Evolutionary conservation across 30 jellyfish, hydroid and myxozoan genomes (phyloP), one percentile per base, ranked within the genome.

Genomic region (Phacellophora camtschatica): DNA sequence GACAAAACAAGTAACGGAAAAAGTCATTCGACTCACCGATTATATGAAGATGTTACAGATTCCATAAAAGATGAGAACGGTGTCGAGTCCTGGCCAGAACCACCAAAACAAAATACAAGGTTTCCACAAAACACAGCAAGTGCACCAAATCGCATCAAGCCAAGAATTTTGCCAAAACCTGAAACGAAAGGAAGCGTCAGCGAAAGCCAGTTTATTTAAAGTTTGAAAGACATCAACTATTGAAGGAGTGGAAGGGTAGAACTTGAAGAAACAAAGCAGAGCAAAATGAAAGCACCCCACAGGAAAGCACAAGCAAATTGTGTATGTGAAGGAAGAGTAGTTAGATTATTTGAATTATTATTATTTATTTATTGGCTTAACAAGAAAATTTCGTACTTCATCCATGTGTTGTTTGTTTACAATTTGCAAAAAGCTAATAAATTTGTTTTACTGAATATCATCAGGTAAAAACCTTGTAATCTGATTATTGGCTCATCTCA

Each of bases 121-220:
- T 37, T 42, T 2, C 83, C 68, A 0, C 66, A 24, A 46, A 43
- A 42, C 10, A 62, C 15, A 25, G 8, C 89, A 27, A 1, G 39
- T 1, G 82, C 89, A 6, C 89, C 89, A n/a, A 6, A 27, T 4
- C 81, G 89, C 42, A 57, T 41, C 23, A 81, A 81, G 45, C 89
- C 89, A 42, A 46, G 89, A 63, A 74, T 77, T 25, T 35, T 62
- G 22, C 89, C 89, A 41, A 77, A 65, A 32, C 89, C 89, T 8
- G 62, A 59, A 2, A 34, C 35, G 18, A 45, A 73, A n/a, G 33
- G 55, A 23, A 15, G 34, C 3, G 43, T 55, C 13, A 73, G 74
- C 16, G 86, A 73, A 23, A 49, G 53, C 41, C 51, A 32, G 71
- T 73, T 51, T 51, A 62, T 73, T 0, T 73, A 46, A 51, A 27